These are phyloP conservation scores for Triops longicaudatus DNA, from an alignment of 1,140 invertebrate genomes.

Conservation along the genomic window DNA sequence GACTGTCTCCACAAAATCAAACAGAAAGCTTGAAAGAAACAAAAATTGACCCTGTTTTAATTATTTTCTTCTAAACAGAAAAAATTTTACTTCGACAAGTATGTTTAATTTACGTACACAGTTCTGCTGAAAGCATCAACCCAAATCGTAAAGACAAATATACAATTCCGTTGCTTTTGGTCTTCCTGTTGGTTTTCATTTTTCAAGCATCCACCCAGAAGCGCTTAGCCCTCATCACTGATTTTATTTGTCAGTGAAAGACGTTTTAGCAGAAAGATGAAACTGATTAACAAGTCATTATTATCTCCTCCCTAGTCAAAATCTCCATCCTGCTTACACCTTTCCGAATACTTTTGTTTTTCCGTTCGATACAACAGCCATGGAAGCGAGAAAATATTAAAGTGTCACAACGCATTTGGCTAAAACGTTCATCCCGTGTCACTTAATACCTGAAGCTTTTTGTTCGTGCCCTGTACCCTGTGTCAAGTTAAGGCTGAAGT, in stretches of 20 bases:
- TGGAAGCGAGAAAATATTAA: not conserved
- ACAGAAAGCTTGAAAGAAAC: not conserved
- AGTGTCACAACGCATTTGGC: not conserved
- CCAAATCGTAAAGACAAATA: no score
- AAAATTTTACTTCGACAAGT: not conserved
- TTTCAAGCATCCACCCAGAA: no score
- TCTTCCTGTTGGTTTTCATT: no score
- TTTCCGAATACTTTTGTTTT: no score
- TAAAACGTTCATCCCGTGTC: not conserved
- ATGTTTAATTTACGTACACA: not conserved
- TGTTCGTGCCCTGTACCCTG: not conserved
- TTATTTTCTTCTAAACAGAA: not conserved
- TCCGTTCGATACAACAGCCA: not conserved
- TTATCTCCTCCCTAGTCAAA: no score
- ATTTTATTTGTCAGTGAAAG: no score
- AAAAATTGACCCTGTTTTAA: not conserved
- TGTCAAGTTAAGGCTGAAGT: not conserved
- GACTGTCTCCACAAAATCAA: not conserved
- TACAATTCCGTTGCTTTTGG: no score
- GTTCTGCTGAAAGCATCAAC: no score
- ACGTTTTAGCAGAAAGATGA: no score
- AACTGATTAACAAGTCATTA: no score
- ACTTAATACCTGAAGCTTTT: constrained; percentile 2
- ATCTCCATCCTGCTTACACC: no score
- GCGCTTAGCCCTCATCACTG: no score